phyloP scores from a whole-genome alignment of 2,113 vertebrate species.

The Caloenas nicobarica region DNA sequence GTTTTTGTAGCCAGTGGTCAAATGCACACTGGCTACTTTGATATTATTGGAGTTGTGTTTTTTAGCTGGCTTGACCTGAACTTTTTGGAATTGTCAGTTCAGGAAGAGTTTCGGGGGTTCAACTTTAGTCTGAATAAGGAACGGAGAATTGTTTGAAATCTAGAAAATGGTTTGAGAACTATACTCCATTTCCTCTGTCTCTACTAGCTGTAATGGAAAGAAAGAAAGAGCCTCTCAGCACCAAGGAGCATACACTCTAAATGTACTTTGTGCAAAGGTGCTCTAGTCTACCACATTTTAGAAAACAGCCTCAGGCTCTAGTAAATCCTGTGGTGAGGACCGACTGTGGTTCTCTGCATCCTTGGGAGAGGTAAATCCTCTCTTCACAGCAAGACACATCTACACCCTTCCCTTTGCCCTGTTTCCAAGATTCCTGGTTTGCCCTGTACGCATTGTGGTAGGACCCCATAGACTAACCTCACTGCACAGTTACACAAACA shows the following conservation, averaged over 20 bases:
- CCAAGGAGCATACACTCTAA: not conserved
- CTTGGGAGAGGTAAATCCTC: not conserved
- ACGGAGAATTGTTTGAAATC: not conserved
- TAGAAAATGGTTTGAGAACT: not conserved
- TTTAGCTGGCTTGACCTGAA: not conserved
- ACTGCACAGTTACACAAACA: not conserved
- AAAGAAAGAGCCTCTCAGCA: not conserved
- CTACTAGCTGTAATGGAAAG: not conserved
- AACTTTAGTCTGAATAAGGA: not conserved
- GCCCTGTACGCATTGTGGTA: not conserved
- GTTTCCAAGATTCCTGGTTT: not conserved
- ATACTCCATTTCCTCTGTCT: not conserved
- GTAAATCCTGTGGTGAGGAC: not conserved
- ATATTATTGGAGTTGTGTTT: not conserved
- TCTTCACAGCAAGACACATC: not conserved
- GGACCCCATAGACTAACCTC: not conserved
- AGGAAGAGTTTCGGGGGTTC: not conserved
- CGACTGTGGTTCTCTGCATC: not conserved
- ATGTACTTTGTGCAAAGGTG: not conserved
- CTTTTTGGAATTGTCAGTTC: not conserved
- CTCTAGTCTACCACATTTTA: not conserved
- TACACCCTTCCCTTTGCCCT: not conserved
- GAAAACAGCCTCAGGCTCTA: not conserved
- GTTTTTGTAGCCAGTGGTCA: not conserved
- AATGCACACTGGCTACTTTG: not conserved